phyloP scores from a whole-genome alignment of 2,113 vertebrate genomes.

The Burhinus oedicnemus region DNA sequence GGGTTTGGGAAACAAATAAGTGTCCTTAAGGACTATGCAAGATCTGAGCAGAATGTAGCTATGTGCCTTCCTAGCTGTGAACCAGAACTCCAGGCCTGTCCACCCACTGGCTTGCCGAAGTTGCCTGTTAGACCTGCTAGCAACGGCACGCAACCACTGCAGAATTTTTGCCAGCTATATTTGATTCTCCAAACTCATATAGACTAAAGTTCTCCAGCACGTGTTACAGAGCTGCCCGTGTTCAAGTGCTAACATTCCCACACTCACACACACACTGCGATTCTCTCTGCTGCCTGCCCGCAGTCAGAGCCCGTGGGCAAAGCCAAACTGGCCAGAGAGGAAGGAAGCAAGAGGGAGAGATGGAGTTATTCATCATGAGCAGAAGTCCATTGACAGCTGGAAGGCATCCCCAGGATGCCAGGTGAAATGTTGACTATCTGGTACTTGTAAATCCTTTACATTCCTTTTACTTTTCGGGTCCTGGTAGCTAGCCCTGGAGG shows the following conservation, averaged over 20 bases:
- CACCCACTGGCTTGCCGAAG: neutral
- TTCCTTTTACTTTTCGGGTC: neutral
- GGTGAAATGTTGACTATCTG: neutral
- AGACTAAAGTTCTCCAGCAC: neutral
- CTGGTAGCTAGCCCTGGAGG: neutral
- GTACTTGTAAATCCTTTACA: neutral
- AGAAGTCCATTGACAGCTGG: neutral
- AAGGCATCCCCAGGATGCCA: neutral
- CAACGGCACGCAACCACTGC: neutral
- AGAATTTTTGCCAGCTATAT: neutral
- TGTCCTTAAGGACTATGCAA: neutral
- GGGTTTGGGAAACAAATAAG: neutral
- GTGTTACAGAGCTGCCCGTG: neutral
- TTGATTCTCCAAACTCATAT: neutral
- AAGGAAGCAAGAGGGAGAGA: neutral
- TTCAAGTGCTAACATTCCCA: neutral
- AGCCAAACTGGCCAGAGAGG: neutral
- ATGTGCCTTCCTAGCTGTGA: neutral
- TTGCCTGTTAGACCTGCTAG: neutral
- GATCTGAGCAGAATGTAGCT: neutral
- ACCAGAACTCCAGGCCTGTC: neutral
- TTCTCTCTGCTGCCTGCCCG: neutral
- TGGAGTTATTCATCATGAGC: neutral
- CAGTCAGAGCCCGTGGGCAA: neutral
- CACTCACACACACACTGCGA: rapidly evolving